phyloP scores from a whole-genome alignment of 2,888 invertebrate genomes.

The Drosophila phalerata region DNA sequence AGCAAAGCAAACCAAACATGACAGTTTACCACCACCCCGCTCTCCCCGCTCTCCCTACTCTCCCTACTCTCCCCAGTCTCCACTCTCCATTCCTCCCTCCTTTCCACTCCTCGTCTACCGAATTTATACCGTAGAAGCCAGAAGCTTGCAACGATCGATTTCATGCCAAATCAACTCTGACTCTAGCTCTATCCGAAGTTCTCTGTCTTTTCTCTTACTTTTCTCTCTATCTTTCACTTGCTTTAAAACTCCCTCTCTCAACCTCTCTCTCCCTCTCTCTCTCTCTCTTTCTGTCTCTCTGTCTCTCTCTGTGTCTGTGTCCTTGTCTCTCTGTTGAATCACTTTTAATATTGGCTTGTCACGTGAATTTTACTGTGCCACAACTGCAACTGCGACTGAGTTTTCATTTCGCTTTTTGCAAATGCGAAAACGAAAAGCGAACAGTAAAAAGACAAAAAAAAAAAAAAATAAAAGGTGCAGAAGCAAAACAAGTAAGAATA shows the following conservation, averaged over 20 bases:
- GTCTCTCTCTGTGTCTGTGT: conserved; percentile 2
- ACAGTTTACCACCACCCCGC: conserved; percentile 29
- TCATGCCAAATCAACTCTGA: conserved; percentile 39
- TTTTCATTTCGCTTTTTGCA: conserved; percentile 45
- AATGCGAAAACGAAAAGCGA: conserved; percentile 40
- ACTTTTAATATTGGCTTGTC: conserved; percentile 79
- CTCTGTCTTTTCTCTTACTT: not conserved
- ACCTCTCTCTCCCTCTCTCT: not conserved
- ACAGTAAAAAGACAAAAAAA: not conserved
- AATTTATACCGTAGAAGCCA: not conserved
- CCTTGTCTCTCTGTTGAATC: conserved; percentile 62
- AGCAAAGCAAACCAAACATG: conserved; percentile 47
- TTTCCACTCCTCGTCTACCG: not conserved
- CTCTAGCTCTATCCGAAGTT: not conserved
- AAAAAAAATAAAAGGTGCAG: not conserved
- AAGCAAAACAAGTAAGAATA: not conserved
- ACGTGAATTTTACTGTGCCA: conserved; percentile 78
- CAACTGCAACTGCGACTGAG: conserved; percentile 47
- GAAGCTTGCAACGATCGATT: conserved; percentile 65
- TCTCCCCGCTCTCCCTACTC: too few relatives aligned
- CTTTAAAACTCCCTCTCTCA: too few relatives aligned
- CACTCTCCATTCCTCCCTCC: too few relatives aligned
- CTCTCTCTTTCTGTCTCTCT: not conserved
- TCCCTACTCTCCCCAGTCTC: not conserved
- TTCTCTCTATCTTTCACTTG: not conserved